Evolutionary conservation across 2,888 invertebrate genomes (phyloP), one percentile per base, ranked within the genome.

Genomic region (Trissoscelio sp.): DNA sequence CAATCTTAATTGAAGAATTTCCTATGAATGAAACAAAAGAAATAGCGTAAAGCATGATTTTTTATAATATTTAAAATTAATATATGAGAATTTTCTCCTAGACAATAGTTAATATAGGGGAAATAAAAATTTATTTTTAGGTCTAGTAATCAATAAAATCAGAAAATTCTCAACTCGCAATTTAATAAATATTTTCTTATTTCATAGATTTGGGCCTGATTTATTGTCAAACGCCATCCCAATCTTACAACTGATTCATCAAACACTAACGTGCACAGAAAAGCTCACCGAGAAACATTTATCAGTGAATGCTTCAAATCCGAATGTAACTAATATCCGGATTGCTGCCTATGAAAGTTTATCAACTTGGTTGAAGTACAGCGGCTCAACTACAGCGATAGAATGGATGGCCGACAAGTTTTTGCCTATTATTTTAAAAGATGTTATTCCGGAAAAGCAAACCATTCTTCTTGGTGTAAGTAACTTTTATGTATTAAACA

Each of bases 251-350:
- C 79, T 91, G 2, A 85, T 88, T 22, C 74, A 86, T 18, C 90
- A 90, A 85, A 88, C 86, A 0, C 79, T 91, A 4, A 85, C 86
- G 39, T 91, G 90, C 89, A 88, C 88, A 6, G 85, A 85, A 31
- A 81, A 77, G 39, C 28, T 73, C 6, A 58, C 67, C n/a, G 73
- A 85, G n/a, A 58, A 69, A 3, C 1, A 31, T 1, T 31, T 31
- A 2, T 1, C 9, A 18, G 39, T 55, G 9, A n/a, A n/a, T n/a
- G n/a, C n/a, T n/a, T 14, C 22, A 24, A 60, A 16, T 34, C 11
- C 44, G 9, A 24, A 53, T 34, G 88, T 87, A 39, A 86, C 66
- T 81, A 86, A 82, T 67, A 74, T 89, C 2, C 85, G 87, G 77
- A 83, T 88, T 34, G 79, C 81, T 5, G 83, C 85, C 37, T 91